phyloP scores from a whole-genome alignment of 2,888 invertebrate species.

The Alloplasta piceator region DNA sequence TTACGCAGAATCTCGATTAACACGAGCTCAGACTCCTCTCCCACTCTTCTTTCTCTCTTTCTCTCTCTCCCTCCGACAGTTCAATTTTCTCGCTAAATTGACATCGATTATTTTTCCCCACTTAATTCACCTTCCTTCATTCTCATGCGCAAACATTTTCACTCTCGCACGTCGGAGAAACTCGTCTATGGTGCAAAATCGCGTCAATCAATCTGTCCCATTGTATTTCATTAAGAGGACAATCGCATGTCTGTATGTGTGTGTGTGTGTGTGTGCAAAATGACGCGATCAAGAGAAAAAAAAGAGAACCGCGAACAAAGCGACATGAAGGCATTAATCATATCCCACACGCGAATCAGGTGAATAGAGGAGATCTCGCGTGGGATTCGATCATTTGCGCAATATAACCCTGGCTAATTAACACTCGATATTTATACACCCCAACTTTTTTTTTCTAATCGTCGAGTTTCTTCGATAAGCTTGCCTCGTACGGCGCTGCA shows the following conservation, averaged over 20 bases:
- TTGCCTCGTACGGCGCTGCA: conserved; percentile 29
- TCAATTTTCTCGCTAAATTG: conserved; percentile 39
- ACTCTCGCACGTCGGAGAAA: conserved; percentile 5
- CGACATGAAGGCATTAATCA: conserved; percentile 52
- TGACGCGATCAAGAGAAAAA: conserved; percentile 17
- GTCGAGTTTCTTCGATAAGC: conserved; percentile 15
- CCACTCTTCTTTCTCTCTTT: neutral
- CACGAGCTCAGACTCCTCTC: no score
- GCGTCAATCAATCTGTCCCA: conserved; percentile 47
- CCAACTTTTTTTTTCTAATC: neutral
- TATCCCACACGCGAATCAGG: conserved; percentile 51
- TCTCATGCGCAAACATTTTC: neutral
- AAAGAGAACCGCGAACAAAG: conserved; percentile 8
- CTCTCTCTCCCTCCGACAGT: conserved; percentile 4
- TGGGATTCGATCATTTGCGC: conserved; percentile 53
- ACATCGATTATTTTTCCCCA: neutral
- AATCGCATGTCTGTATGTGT: conserved; percentile 16
- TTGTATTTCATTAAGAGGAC: conserved; percentile 55
- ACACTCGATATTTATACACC: conserved; percentile 35
- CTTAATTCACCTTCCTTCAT: neutral
- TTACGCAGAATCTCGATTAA: neutral
- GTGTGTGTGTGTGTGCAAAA: neutral
- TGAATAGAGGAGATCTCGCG: conserved; percentile 48
- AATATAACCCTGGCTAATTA: conserved; percentile 52
- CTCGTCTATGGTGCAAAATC: neutral